Evolutionary conservation across 2,113 vertebrate genomes (phyloP).

Genomic region (Rhabdomys dilectus): DNA sequence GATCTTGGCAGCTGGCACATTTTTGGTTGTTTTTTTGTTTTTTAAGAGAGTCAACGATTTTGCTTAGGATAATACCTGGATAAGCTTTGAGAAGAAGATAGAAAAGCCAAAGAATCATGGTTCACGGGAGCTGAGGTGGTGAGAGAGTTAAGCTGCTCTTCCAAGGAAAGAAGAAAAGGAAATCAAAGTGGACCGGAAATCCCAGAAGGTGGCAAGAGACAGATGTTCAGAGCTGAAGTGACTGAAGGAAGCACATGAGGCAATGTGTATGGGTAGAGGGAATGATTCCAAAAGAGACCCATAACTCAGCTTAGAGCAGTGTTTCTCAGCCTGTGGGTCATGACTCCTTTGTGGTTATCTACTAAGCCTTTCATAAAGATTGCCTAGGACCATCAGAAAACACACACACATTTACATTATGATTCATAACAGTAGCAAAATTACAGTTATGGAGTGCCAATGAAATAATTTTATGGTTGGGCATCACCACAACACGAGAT

Average conservation of each 20-base stretch:
- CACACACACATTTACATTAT: not conserved
- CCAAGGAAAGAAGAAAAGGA: not conserved
- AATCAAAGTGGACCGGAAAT: not conserved
- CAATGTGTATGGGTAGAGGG: not conserved
- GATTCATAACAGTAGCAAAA: not conserved
- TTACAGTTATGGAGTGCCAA: not conserved
- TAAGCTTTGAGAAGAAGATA: not conserved
- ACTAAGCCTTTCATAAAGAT: not conserved
- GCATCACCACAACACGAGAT: not conserved
- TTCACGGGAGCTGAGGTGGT: not conserved
- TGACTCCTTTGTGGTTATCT: not conserved
- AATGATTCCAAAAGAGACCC: not conserved
- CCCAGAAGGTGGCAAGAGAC: not conserved
- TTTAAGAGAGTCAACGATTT: not conserved
- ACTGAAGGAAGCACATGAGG: not conserved
- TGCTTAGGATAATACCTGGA: not conserved
- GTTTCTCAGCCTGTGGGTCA: not conserved
- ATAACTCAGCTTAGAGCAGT: not conserved
- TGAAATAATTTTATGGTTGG: not conserved
- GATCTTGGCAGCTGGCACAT: not conserved
- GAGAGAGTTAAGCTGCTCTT: not conserved
- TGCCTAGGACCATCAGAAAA: not conserved
- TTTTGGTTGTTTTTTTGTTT: not conserved
- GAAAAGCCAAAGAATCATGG: not conserved
- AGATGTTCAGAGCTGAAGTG: not conserved